A percentile compares a stretch with the other conserved stretches of the same genome.
These are phyloP conservation scores for Drosophila prolongata DNA, from an alignment of 2,888 invertebrate genomes.

Conservation along the genomic window DNA sequence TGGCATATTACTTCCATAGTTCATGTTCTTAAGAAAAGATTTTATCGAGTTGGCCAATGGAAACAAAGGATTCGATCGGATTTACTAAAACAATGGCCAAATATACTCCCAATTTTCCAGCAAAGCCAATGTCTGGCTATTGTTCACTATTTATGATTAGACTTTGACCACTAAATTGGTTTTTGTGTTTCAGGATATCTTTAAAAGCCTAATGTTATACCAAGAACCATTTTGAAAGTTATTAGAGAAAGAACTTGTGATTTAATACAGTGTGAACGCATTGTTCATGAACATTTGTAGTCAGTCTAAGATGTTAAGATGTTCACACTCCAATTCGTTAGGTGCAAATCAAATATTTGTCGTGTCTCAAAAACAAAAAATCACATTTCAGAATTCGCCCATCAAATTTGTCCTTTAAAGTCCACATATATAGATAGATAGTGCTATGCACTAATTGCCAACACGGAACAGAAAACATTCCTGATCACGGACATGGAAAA, in stretches of 20 bases:
- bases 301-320: too few species aligned
- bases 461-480: slow-evolving; percentile 12
- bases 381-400: background rate
- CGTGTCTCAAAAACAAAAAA: background rate
- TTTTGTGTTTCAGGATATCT: background rate
- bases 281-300: too few species aligned
- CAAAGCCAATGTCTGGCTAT: background rate
- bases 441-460: background rate
- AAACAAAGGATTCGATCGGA: slow-evolving; percentile 4
- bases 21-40: background rate
- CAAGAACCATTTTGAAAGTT: too few species aligned
- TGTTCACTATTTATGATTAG: background rate
- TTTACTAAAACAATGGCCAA: slow-evolving; percentile 6
- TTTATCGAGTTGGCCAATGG: slow-evolving; percentile 1
- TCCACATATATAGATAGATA: background rate
- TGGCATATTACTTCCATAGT: background rate
- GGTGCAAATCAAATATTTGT: background rate
- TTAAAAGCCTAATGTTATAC: background rate
- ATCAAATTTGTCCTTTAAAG: background rate
- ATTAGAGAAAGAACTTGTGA: too few species aligned
- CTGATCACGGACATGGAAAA: slow-evolving; percentile 20
- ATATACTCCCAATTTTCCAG: background rate
- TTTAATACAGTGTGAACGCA: too few species aligned
- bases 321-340: background rate
- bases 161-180: background rate